Base-by-base conservation (phyloP, 2,888 invertebrate species). In the Acronicta alni region DNA sequence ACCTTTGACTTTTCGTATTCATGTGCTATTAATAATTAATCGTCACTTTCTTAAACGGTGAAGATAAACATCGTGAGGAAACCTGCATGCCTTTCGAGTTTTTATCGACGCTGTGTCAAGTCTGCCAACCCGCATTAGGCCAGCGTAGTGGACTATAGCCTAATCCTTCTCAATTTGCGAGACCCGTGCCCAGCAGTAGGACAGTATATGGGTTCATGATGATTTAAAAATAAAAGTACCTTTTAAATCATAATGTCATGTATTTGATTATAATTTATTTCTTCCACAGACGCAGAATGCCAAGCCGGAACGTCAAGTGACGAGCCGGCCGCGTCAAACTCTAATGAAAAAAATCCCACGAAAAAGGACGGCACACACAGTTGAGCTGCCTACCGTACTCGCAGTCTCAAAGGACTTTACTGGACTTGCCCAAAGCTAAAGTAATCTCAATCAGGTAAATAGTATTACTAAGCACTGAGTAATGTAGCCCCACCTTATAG, bases 381-480 rank as follows among this genome's bases (percentile, higher is more conserved):
- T 89, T 93, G 93, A 93, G 89, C 92, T 87, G 83, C 72, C 80
- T 84, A 75, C 52, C 72, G 70, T 75, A 72, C 77, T 78, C 84
- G 67, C 77, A 73, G 87, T 87, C 87, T 73, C 35, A 30, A 58
- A 60, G 82, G 87, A 87, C 86, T 76, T 63, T 77, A 71, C 76
- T 79, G 89, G 91, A 91, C 89, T 89, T 84, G 86, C 88, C 92
- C 92, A 91, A 92, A 91, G 89, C 86, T 88, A 84, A 88, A 85
- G 92, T 91, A 93, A 93, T 92, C 93, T 93, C 93, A 92, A 83
- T 81, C 86, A 87, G 87, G 87, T 89, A 91, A 70, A 73, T 87
- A 89, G 85, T 88, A 88, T 89, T 89, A 87, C 83, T 85, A 85
- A 84, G 88, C 86, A 89, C 87, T 86, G 87, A 88, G 79, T 84